These are phyloP conservation scores for Halictus quadricinctus DNA, from an alignment of 2,888 invertebrate species.

Conservation along the genomic window DNA sequence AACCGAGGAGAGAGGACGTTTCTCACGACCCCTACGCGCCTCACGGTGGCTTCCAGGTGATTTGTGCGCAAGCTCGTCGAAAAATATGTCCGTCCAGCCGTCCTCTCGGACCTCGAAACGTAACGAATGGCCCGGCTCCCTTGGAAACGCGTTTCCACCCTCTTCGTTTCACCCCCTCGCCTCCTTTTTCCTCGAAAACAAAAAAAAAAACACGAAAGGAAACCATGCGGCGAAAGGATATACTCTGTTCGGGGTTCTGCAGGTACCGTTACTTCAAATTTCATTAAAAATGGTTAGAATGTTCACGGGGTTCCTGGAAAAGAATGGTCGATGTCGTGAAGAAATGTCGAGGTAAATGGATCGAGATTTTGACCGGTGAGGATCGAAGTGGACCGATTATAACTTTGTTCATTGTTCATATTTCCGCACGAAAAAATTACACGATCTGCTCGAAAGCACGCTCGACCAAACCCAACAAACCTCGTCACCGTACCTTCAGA, in stretches of 20 bases:
- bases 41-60: slow-evolving; percentile 65
- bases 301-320: background rate
- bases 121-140: slow-evolving; percentile 21
- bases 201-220: background rate
- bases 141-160: slow-evolving; percentile 25
- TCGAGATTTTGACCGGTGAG: too few relatives aligned
- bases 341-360: background rate
- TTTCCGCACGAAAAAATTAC: background rate
- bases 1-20: slow-evolving; percentile 65
- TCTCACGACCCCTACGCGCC: slow-evolving; percentile 73
- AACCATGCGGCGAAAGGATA: slow-evolving; percentile 4
- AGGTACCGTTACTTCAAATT: background rate
- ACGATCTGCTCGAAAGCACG: background rate
- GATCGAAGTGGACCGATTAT: background rate
- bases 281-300: background rate
- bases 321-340: background rate
- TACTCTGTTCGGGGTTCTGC: background rate
- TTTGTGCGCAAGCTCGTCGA: slow-evolving; percentile 74
- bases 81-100: slow-evolving; percentile 62
- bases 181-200: background rate
- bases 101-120: slow-evolving; percentile 11
- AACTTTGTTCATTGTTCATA: background rate
- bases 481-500: background rate
- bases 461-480: background rate
- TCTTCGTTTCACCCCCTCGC: background rate